A percentile compares a stretch with the other conserved stretches of the same genome.
These are phyloP conservation scores for Lucinisca nassula DNA, from an alignment of 2,888 invertebrate species.

Conservation along the genomic window DNA sequence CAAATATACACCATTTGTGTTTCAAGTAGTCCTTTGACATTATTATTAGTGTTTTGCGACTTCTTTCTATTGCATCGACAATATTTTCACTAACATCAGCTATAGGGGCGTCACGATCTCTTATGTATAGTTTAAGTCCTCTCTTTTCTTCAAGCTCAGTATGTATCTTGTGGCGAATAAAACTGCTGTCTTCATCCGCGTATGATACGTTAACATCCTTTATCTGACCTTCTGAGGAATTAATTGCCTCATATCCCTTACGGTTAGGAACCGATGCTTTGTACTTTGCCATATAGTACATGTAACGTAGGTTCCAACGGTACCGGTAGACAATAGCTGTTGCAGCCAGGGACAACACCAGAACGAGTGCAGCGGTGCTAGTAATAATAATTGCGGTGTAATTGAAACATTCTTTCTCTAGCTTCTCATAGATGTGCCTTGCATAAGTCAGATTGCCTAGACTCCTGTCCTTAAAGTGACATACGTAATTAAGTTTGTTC, in stretches of 20 bases:
- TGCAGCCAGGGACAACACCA: conserved; percentile 19
- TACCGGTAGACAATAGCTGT: conserved; percentile 39
- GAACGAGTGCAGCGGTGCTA: background rate
- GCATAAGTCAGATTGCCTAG: background rate
- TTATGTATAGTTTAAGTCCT: conserved; percentile 41
- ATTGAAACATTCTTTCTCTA: conserved; percentile 39
- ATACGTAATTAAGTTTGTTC: conserved; percentile 23
- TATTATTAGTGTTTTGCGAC: conserved; percentile 49
- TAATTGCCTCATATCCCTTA: background rate
- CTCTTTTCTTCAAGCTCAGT: conserved; percentile 42
- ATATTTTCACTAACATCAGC: conserved; percentile 62
- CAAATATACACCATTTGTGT: conserved; percentile 66
- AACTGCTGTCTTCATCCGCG: conserved; percentile 39
- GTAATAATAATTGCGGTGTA: conserved; percentile 24
- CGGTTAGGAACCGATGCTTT: conserved; percentile 7
- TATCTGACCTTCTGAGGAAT: conserved; percentile 5
- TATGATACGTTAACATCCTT: conserved; percentile 63
- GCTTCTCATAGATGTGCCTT: background rate
- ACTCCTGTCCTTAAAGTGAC: conserved; percentile 23
- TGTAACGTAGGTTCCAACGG: conserved; percentile 54
- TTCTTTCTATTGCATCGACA: conserved; percentile 47
- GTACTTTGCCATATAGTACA: conserved; percentile 55
- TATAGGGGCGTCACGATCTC: conserved; percentile 56
- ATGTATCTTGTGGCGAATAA: conserved; percentile 36
- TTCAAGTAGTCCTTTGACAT: conserved; percentile 46